phyloP scores from a whole-genome alignment of 2,888 invertebrate genomes.

The Drosophila prostipennis region DNA sequence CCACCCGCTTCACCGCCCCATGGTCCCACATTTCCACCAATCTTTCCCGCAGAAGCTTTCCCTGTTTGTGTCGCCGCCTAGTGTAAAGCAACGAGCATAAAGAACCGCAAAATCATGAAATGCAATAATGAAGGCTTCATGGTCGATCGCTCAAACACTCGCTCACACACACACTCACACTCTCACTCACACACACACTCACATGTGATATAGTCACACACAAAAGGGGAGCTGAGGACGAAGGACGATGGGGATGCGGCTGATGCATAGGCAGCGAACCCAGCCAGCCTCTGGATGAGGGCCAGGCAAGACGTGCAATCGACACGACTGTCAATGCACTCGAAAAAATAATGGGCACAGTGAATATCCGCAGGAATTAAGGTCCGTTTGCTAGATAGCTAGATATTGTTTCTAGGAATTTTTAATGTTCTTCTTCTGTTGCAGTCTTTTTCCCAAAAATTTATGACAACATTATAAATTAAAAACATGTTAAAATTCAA shows the following conservation, averaged over 20 bases:
- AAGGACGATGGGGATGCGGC: constrained; percentile 7
- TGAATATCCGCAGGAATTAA: too few relatives aligned
- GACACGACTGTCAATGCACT: constrained; percentile 55
- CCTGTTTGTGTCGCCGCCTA: constrained; percentile 11
- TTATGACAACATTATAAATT: too few relatives aligned
- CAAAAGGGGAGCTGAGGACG: constrained; percentile 17
- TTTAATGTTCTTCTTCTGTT: too few relatives aligned
- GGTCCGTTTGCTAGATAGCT: too few relatives aligned
- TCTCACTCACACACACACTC: constrained; percentile 9
- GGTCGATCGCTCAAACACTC: constrained; percentile 75
- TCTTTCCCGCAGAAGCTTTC: constrained; percentile 2
- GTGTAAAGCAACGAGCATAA: constrained; percentile 68
- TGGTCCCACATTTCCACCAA: background rate
- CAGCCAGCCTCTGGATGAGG: constrained; percentile 15
- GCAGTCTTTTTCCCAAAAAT: too few relatives aligned
- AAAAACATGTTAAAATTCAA: too few relatives aligned
- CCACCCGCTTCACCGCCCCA: background rate
- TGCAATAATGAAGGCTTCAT: constrained; percentile 79
- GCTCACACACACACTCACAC: constrained; percentile 22
- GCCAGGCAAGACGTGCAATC: constrained; percentile 60
- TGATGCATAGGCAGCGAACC: constrained; percentile 37
- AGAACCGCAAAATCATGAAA: constrained; percentile 78
- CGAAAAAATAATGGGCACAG: background rate
- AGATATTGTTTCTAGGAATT: too few relatives aligned
- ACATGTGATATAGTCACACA: constrained; percentile 26